Evolutionary conservation across 1,140 invertebrate species (phyloP), one percentile per base, ranked within the genome.

Genomic region (Macrobrachium nipponense): DNA sequence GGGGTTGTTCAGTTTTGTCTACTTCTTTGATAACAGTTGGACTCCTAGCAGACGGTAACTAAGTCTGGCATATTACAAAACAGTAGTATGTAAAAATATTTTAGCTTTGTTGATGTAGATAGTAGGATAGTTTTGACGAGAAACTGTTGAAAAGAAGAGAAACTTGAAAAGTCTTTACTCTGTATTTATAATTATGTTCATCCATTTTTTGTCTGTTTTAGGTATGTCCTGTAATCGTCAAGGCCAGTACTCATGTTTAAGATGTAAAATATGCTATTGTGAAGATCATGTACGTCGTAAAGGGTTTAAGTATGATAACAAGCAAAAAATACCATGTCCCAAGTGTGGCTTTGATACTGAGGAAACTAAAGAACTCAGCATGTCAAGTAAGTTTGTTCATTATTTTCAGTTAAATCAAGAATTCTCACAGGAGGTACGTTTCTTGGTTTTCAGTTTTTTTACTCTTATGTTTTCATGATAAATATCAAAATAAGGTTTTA

Each of bases 221-320:
- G 95, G 95, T 91, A 95, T 97, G 92, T 98, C 97, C 0, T 99
- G 97, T 91, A 99, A 98, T 92, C 95, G 95, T 86, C 92, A 98
- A 86, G 97, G 97, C 0, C 97, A 98, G 92, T 97, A 97, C 92
- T 98, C 97, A 0, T 99, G 98, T 91, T 92, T 98, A 85, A 94
- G 95, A 90, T 99, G 98, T 91, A 99, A 99, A 92, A 95, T 95
- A 17, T 98, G 97, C 91, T 99, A 96, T 91, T 99, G 98, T 92
- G 97, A 99, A 90, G 97, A 99, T 92, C 98, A 99, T 92, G 97
- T 98, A 43, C 93, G 95, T 80, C 94, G 97, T 87, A 97, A 97
- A 94, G 96, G 97, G 36, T 96, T 98, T 90, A 98, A 98, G 90
- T 97, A 98, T 91, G 95, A 95, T 20, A 97, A 97, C 90, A 96